A percentile compares a stretch with the other conserved stretches of the same genome.
These are phyloP conservation scores for Myioborus miniatus DNA, from an alignment of 2,797 vertebrate genomes.

Conservation along the genomic window DNA sequence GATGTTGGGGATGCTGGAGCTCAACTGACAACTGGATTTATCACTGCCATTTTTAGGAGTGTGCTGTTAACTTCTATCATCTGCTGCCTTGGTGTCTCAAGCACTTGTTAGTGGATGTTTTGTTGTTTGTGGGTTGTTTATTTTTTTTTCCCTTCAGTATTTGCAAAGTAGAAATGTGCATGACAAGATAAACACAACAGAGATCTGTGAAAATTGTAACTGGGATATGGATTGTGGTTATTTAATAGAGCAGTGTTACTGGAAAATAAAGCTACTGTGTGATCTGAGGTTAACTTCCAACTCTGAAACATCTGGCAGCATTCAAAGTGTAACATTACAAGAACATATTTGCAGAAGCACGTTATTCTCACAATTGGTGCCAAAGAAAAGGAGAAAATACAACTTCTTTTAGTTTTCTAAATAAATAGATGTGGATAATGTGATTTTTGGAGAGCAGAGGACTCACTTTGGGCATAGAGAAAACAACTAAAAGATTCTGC, in stretches of 20 bases:
- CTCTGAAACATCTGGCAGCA: background rate
- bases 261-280: background rate
- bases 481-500: background rate
- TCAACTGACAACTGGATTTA: background rate
- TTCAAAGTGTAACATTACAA: background rate
- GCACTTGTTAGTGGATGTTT: background rate
- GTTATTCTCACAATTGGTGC: background rate
- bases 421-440: background rate
- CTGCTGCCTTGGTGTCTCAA: background rate
- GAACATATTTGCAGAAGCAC: background rate
- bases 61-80: background rate
- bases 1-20: background rate
- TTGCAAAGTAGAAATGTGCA: background rate
- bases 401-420: slow-evolving; percentile 10
- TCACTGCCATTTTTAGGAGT: background rate
- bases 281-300: background rate
- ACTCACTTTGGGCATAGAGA: background rate
- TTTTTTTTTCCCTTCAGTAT: background rate
- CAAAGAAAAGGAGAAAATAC: slow-evolving; percentile 29
- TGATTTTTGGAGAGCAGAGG: background rate
- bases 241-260: background rate
- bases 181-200: background rate
- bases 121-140: background rate
- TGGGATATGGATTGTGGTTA: background rate
- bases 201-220: background rate